Evolutionary conservation across 2,888 invertebrate genomes (phyloP), one percentile per base, ranked within the genome.

Genomic region (Zeuzera pyrina): DNA sequence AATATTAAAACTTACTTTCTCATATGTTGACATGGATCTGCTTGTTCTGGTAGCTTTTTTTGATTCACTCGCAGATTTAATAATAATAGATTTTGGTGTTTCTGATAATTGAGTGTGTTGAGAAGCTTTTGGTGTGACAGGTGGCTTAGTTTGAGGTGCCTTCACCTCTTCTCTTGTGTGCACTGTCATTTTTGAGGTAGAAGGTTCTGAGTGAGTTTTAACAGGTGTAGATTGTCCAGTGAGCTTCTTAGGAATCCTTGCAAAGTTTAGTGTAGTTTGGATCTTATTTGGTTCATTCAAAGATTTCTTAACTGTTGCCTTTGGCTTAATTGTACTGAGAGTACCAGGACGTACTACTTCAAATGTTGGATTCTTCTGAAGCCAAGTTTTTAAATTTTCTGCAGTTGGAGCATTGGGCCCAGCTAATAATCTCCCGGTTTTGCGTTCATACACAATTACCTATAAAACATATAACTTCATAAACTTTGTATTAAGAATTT

Each of bases 351-450:
- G 86, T 3, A 95, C 88, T 0, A 95, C 92, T 83, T 95, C 94
- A 67, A 89, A 96, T 0, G 92, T 91, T 2, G 95, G 95, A 83
- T 97, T 92, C 46, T 90, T 90, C 58, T 91, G 89, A 6, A 97
- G 78, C 95, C 95, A 97, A 13, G 88, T 84, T 52, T 91, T 91
- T 19, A 97, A 81, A 57, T 91, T 92, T 12, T 88, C 87, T 19
- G 91, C 89, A 5, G 90, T 91, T 1, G 97, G 97, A 22, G 95
- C 95, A 58, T 89, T 90, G n/a, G 87, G 86, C 6, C 94, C 95
- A 36, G 88, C 87, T 43, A 91, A 69, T 54, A 88, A 70, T 48
- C 89, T 89, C 2, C 95, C 95, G 16, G 89, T 89, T 58, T 90
- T 88, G 28, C 92, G 86, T 61, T 96, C 95, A 61, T 91, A 90